A percentile compares a stretch with the other conserved stretches of the same genome.
Evolutionary conservation across 2,888 invertebrate genomes (phyloP).

Genomic region (Drosophila dives): DNA sequence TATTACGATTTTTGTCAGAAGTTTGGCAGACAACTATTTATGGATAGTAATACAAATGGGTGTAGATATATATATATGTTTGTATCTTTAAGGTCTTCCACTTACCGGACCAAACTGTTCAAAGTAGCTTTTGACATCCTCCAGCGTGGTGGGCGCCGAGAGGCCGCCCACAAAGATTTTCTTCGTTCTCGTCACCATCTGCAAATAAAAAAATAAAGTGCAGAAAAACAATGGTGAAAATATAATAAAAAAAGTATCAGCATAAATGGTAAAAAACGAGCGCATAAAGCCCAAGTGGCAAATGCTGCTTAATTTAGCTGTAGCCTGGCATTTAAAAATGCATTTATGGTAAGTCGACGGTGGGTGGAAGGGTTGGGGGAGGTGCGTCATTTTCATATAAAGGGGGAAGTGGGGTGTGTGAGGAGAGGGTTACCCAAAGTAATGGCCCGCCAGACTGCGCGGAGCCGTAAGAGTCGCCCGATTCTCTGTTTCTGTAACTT

Average conservation of each 20-base stretch:
- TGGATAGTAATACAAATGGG: conserved; percentile 14
- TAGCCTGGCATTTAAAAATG: conserved; percentile 70
- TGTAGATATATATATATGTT: not conserved
- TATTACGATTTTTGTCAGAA: conserved; percentile 38
- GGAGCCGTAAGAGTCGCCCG: conserved; percentile 51
- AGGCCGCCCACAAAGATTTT: conserved; percentile 99
- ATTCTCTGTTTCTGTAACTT: conserved; percentile 59
- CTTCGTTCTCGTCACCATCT: conserved; percentile 99
- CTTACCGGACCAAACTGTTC: conserved; percentile 99
- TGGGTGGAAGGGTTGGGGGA: not conserved
- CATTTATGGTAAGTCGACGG: conserved; percentile 55
- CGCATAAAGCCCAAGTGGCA: conserved; percentile 40
- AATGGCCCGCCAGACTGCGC: conserved; percentile 61
- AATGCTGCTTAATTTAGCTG: conserved; percentile 59
- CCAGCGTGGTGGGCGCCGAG: conserved; percentile 99
- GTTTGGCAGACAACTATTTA: conserved; percentile 45
- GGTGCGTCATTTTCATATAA: not conserved
- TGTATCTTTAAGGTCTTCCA: conserved; percentile 60
- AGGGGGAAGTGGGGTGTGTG: not conserved
- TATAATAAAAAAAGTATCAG: conserved; percentile 24
- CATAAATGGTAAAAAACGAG: conserved; percentile 43
- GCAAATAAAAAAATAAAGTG: conserved; percentile 80
- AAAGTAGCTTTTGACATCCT: conserved; percentile 99
- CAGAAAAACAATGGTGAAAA: conserved; percentile 14
- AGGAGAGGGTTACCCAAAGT: conserved; percentile 47